Evolutionary conservation across 2,888 invertebrate genomes (phyloP).

Genomic region (Oligia latruncula): DNA sequence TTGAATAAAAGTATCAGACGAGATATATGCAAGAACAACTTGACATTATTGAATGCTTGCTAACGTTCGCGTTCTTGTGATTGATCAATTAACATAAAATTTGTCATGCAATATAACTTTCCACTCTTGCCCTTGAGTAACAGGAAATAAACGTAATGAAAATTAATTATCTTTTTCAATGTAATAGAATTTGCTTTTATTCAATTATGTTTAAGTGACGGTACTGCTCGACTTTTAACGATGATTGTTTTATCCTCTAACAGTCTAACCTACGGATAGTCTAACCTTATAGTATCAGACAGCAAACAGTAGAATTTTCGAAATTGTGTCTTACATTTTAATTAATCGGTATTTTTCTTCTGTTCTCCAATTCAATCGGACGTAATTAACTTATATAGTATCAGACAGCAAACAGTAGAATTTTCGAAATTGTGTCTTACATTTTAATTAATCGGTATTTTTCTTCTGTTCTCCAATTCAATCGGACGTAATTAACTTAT

Average conservation of each 20-base stretch:
- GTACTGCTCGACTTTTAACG: background rate
- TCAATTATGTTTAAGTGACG: background rate
- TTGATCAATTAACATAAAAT: conserved; percentile 15
- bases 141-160: background rate
- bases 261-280: no score
- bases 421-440: background rate
- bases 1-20: background rate
- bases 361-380: background rate
- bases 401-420: background rate
- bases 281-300: no score
- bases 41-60: background rate
- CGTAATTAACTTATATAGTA: conserved; percentile 24
- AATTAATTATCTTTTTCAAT: background rate
- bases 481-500: conserved; percentile 18
- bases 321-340: background rate
- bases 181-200: background rate
- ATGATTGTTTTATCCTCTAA: background rate
- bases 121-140: background rate
- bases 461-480: conserved; percentile 3
- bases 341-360: background rate
- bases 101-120: background rate
- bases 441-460: conserved; percentile 1
- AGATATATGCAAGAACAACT: background rate
- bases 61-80: background rate
- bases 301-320: background rate